Evolutionary conservation across 2,797 vertebrate genomes (phyloP), one percentile per base, ranked within the genome.

Genomic region (Corythornis leucogaster): DNA sequence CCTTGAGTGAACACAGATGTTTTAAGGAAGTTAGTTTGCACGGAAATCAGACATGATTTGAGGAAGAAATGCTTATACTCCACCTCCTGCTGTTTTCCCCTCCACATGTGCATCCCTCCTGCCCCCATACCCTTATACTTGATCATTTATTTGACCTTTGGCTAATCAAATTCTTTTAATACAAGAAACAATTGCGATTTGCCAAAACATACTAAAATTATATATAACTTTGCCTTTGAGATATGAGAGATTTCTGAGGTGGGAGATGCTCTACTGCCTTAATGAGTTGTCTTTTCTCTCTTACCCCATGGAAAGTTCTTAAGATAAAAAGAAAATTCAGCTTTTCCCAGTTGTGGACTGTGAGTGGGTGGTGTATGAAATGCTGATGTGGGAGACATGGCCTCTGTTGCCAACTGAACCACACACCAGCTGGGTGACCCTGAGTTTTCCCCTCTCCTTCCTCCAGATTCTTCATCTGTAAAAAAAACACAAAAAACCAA

Each of bases 1-100:
- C 86, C 86, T 95, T 95, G 94, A 96, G 90, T 94, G 93, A 95
- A 93, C 71, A 85, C 94, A 96, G 93, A 95, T 96, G 94, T 94
- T 90, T 88, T 78, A 74, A 63, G 62, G 64, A 85, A 94, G 88
- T 93, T 78, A 51, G 61, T 94, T 89, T 90, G 62, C 59, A 71
- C 22, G 14, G 87, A 90, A 92, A 93, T 96, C 62, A 58, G 90
- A 92, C 69, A 55, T 86, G 91, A 91, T 85, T 93, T 93, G 93
- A 77, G 63, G 84, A 92, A 92, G 81, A 91, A 91, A 90, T 92
- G 83, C 89, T 90, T 93, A 43, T 53, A 57, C 16, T 90, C 55
- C 28, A 77, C 61, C 92, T 91, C 95, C 93, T 85, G 87, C 92
- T 90, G 92, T 64, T 94, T 89, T 70, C 53, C 77, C 66, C 24